Percentiles rank a stretch among this genome's conserved stretches.
Evolutionary conservation across 2,113 vertebrate species (phyloP).

Genomic region (Myotis brandtii): DNA sequence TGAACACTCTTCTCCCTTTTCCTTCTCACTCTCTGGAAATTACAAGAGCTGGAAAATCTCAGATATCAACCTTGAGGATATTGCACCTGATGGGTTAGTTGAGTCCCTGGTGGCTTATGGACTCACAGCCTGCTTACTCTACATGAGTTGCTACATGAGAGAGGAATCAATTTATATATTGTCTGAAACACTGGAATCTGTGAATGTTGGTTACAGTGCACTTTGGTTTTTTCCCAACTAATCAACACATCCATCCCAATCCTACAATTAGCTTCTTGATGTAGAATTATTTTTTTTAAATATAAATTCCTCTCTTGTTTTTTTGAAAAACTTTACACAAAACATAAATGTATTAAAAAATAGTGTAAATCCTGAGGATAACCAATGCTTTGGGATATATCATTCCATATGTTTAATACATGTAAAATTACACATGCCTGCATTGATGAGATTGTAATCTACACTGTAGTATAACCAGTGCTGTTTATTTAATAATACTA

Average conservation of each 20-base stretch:
- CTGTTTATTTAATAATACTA: neutral
- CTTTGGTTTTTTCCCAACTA: neutral
- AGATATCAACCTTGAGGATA: neutral
- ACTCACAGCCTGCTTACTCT: neutral
- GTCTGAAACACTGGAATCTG: slow-evolving; percentile 14
- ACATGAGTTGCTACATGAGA: neutral
- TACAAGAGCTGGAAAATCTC: neutral
- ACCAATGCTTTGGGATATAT: neutral
- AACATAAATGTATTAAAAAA: neutral
- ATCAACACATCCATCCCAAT: neutral
- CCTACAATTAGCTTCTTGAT: neutral
- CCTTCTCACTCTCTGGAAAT: neutral
- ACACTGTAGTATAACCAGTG: neutral
- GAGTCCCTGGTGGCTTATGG: neutral
- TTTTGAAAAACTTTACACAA: slow-evolving; percentile 4
- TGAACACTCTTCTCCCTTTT: neutral
- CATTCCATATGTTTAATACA: neutral
- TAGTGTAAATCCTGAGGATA: neutral
- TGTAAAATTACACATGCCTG: neutral
- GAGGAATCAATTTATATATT: neutral
- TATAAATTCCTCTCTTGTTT: neutral
- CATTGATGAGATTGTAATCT: neutral
- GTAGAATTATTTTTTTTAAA: neutral
- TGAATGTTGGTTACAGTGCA: neutral
- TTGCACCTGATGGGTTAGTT: neutral